Evolutionary conservation across 2,113 vertebrate genomes (phyloP).

Genomic region (Athene cunicularia): DNA sequence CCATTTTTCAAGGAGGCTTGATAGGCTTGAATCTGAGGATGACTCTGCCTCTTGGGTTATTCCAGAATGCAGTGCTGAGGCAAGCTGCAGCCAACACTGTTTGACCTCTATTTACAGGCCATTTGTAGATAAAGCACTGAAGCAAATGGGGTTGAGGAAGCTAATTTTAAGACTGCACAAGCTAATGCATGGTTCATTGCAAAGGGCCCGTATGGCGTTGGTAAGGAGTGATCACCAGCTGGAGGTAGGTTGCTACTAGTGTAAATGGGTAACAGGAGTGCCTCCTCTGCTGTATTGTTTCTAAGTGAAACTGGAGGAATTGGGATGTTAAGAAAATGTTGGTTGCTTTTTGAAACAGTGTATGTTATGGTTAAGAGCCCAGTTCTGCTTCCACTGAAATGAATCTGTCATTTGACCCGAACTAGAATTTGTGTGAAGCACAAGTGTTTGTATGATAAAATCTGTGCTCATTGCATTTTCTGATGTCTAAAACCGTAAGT

Average conservation of each 20-base stretch:
- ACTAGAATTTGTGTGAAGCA: background rate
- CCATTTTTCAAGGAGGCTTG: conserved; percentile 68
- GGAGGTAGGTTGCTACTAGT: conserved; percentile 84
- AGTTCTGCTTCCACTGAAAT: background rate
- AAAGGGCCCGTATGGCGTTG: conserved; percentile 90
- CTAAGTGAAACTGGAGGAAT: background rate
- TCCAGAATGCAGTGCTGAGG: conserved; percentile 64
- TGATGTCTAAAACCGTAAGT: background rate
- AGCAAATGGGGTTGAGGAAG: conserved; percentile 98
- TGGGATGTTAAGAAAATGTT: background rate
- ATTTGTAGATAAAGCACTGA: conserved; percentile 98
- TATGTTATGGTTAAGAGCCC: background rate
- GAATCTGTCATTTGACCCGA: background rate
- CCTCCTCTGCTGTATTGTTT: background rate
- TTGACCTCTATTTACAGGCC: conserved; percentile 96
- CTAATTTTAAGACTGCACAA: conserved; percentile 96
- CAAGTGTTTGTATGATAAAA: background rate
- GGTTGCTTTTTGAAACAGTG: background rate
- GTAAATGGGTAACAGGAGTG: background rate
- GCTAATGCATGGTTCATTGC: conserved; percentile 96
- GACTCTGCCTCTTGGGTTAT: conserved; percentile 78
- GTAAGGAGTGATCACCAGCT: conserved; percentile 81
- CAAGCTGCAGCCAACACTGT: conserved; percentile 78
- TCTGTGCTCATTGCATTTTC: background rate
- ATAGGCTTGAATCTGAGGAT: conserved; percentile 86